Percentiles rank a stretch among this genome's conserved stretches.
Evolutionary conservation across 2,888 invertebrate genomes (phyloP).

Genomic region (Mactromeris polynyma): DNA sequence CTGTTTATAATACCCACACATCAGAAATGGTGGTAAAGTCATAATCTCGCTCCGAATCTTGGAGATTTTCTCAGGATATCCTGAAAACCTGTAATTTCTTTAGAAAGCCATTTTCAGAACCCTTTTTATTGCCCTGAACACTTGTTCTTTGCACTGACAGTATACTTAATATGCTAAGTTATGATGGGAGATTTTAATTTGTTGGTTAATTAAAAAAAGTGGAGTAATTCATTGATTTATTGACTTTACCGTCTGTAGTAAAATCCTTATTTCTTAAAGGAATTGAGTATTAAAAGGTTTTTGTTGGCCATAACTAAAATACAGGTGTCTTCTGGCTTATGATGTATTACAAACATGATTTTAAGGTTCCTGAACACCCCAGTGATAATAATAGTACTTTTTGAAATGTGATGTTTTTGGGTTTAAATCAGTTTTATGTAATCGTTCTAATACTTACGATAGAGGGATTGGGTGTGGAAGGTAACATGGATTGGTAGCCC

Average conservation of each 20-base stretch:
- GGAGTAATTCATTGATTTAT: slow-evolving; percentile 32
- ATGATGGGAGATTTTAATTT: slow-evolving; percentile 45
- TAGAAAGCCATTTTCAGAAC: slow-evolving; percentile 8
- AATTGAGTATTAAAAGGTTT: slow-evolving; percentile 15
- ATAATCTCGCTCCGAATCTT: slow-evolving; percentile 3
- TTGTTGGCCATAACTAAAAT: slow-evolving; percentile 50
- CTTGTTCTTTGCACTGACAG: slow-evolving; percentile 30
- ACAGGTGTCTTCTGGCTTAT: slow-evolving; percentile 41
- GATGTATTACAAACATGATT: slow-evolving; percentile 22
- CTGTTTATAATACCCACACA: neutral
- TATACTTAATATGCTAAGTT: slow-evolving; percentile 1
- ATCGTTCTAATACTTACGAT: too few relatives aligned
- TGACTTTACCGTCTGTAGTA: neutral
- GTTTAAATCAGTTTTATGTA: too few relatives aligned
- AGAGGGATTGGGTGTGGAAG: too few relatives aligned
- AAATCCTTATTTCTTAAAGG: slow-evolving; percentile 8
- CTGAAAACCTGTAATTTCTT: slow-evolving; percentile 22
- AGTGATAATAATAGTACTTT: too few relatives aligned
- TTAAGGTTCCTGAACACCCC: neutral
- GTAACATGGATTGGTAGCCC: too few relatives aligned
- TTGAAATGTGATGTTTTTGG: too few relatives aligned
- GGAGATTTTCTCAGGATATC: slow-evolving; percentile 33
- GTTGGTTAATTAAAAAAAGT: slow-evolving; percentile 25
- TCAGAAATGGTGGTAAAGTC: neutral
- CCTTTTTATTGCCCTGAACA: slow-evolving; percentile 30